Conservation (phyloP, 2,797 vertebrate species). For the Tenualosa ilisha region DNA sequence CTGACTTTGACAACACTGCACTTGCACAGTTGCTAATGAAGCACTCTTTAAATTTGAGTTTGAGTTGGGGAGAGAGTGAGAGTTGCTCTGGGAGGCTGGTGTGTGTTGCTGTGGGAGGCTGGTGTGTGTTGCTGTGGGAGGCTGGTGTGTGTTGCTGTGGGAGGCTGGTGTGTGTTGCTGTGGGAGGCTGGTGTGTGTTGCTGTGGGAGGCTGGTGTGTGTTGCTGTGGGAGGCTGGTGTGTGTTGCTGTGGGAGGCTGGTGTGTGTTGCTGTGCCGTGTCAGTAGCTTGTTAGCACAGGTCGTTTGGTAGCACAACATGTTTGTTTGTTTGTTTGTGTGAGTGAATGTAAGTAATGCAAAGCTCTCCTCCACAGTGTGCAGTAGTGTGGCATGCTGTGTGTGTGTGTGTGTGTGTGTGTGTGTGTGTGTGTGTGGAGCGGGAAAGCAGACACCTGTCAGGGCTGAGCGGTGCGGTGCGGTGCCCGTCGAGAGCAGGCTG, state of each 20-base stretch:
- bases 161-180: conserved; percentile 59
- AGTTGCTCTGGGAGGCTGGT: not conserved
- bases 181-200: conserved; percentile 29
- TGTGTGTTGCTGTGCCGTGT: not conserved
- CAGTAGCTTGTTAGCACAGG: not conserved
- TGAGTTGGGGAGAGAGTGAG: no score
- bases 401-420: no score
- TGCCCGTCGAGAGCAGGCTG: conserved; percentile 74
- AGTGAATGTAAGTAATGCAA: conserved; percentile 78
- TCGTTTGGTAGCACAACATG: conserved; percentile 63
- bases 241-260: not conserved
- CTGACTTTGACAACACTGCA: no score
- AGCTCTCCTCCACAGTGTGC: conserved; percentile 58
- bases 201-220: not conserved
- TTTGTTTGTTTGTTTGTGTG: conserved; percentile 72
- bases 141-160: conserved; percentile 54
- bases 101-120: not conserved
- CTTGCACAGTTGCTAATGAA: no score
- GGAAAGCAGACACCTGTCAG: conserved; percentile 78
- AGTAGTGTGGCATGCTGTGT: no score
- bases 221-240: not conserved
- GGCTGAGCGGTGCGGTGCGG: conserved; percentile 62
- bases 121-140: not conserved
- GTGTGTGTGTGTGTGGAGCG: conserved; percentile 53
- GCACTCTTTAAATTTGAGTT: no score